Base-by-base conservation (phyloP, 2,888 invertebrate species). In the Bombylius major region DNA sequence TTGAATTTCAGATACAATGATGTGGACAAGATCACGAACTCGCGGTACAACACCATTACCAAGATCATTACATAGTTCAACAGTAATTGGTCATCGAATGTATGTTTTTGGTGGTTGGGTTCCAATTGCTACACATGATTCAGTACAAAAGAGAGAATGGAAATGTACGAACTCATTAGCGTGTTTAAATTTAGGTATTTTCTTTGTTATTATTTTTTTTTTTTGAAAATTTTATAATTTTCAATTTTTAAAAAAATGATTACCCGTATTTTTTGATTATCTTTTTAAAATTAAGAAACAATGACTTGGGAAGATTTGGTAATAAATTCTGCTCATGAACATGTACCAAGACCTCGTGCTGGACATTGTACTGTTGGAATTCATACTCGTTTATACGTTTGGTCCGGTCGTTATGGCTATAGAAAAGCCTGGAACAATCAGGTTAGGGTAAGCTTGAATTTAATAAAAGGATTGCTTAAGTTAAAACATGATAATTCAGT, bases 101-200 rank as follows among this genome's bases (percentile, higher is more conserved):
- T 98, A 90, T 73, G 88, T 99, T 2, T 99, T 98, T 70, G 99
- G 99, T n/a, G 99, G 99, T n/a, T 99, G 99, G 99, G 97, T 98
- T 7, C 97, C 97, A 0, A 81, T 96, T 11, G 88, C 95, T 1
- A 83, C 90, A 46, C 95, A 95, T 68, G 95, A 94, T 71, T 83
- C 89, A 8, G 87, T 90, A 0, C 89, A 89, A 69, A 97, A 98
- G 70, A 94, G 96, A 65, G 98, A 99, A 75, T 99, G 99, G 99
- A 97, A 97, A 73, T 99, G 99, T 75, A 98, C 99, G 11, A 97
- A 95, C 69, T 92, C 96, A 0, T 79, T 99, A 61, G 97, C 95
- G 11, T 93, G 93, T 62, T 81, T 98, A 51, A 92, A 98, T 77
- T 75, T 97, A 61, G 86, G 86, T 85, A 70, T 46, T 50, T 23